Base-by-base conservation (phyloP, 2,113 vertebrate genomes). In the Okapia johnstoni region DNA sequence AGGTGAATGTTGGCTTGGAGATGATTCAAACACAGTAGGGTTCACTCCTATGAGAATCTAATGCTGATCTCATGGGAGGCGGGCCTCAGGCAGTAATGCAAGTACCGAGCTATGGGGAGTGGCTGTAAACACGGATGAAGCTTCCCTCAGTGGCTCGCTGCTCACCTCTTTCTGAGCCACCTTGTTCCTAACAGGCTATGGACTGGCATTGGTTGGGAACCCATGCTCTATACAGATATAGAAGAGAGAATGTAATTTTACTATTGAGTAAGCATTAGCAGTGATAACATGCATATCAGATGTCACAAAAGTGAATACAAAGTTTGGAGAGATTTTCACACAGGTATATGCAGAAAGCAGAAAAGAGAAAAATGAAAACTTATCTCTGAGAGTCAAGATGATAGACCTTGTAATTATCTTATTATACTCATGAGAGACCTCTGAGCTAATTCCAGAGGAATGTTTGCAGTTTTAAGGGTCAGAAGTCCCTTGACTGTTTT, bases 291-390 rank as follows among this genome's bases (percentile, higher is more conserved):
- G 33, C 16, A 19, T 19, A 21, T 26, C 43, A 40, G 36, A 2
- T 23, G 43, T 76, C 33, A 77, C n/a, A 94, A 63, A 83, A 55
- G 30, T 61, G 46, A 76, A 48, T 61, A 86, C 14, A 33, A 43
- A 77, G 21, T 81, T 61, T 73, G 60, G 54, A 28, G 54, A 57
- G n/a, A 60, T 77, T 93, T 88, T 86, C 61, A 14, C 55, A 33
- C 40, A 87, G 54, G 26, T 28, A 80, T 81, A 90, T 76, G 52
- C 17, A 81, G 33, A 73, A 80, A 36, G 16, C 30, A 48, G 40
- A 77, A 63, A 54, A 79, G 79, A 83, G 9, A 77, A 83, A 58
- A 88, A 73, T 61, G 46, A 81, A 95, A 90, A 48, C 7, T 28
- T 66, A 40, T 55, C 36, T 77, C 55, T 46, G 17, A 85, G 26